Evolutionary conservation across 2,113 vertebrate genomes (phyloP).

Genomic region (Atrichornis clamosus): DNA sequence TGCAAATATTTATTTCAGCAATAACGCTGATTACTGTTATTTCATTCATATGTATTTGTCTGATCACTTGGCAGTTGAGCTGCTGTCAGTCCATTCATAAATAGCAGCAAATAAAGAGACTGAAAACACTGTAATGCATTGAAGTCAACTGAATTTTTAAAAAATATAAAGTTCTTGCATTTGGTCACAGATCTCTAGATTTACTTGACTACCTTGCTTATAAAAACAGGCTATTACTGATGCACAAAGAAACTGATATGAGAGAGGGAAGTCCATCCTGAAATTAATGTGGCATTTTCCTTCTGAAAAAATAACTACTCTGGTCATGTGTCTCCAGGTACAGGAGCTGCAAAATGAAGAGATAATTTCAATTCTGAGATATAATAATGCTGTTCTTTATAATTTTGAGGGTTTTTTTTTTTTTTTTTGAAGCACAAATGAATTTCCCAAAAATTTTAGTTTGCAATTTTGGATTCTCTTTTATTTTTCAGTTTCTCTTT

Average conservation of each 20-base stretch:
- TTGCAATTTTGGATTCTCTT: neutral
- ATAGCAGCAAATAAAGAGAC: neutral
- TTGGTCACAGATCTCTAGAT: neutral
- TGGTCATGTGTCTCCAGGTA: neutral
- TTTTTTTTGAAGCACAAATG: neutral
- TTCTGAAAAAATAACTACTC: neutral
- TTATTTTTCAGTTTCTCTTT: accelerated
- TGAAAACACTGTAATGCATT: neutral
- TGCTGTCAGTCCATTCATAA: neutral
- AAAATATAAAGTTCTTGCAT: neutral
- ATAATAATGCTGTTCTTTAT: neutral
- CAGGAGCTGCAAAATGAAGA: neutral
- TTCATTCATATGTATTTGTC: neutral
- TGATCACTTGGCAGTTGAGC: neutral
- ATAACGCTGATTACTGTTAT: neutral
- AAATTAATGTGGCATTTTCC: neutral
- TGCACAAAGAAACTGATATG: neutral
- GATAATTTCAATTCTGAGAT: neutral
- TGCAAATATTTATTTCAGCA: neutral
- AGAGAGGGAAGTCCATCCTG: neutral
- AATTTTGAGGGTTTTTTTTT: neutral
- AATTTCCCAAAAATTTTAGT: neutral
- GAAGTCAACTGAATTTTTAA: neutral
- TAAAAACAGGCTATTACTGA: neutral
- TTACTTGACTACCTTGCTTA: neutral